Percentiles rank a stretch among this genome's conserved stretches.
These are phyloP conservation scores for Lapara coniferarum DNA, from an alignment of 2,888 invertebrate species.

Conservation along the genomic window DNA sequence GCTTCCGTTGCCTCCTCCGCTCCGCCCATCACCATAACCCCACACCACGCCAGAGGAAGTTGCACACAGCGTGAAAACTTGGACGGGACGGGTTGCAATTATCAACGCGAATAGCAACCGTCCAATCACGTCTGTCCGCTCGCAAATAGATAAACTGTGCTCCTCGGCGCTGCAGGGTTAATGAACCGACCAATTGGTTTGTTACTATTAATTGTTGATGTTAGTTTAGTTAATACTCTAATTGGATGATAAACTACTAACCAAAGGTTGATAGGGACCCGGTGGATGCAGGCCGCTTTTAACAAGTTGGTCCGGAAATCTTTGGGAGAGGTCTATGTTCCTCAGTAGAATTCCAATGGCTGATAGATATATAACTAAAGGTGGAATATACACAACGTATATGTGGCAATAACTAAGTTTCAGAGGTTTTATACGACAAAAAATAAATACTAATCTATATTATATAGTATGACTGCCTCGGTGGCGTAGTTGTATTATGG, in stretches of 20 bases:
- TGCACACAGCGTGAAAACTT: constrained; percentile 28
- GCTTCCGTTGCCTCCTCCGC: neutral
- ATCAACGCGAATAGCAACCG: constrained; percentile 25
- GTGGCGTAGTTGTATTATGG: too few species aligned
- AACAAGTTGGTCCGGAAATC: neutral
- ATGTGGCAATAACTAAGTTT: too few species aligned
- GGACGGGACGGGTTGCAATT: constrained; percentile 28
- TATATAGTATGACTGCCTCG: too few species aligned
- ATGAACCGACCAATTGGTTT: constrained; percentile 14
- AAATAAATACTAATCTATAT: too few species aligned
- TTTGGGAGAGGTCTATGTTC: neutral
- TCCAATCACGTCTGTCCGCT: constrained; percentile 23
- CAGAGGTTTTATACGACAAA: too few species aligned
- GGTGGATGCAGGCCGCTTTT: too few species aligned
- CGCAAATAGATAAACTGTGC: constrained; percentile 14
- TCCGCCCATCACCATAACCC: neutral
- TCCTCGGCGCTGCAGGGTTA: neutral
- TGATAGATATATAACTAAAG: neutral
- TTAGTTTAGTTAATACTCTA: neutral
- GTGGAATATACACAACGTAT: neutral
- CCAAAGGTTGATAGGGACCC: neutral
- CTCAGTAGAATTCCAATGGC: neutral
- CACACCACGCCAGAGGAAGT: constrained; percentile 1
- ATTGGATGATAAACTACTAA: neutral
- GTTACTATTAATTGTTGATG: constrained; percentile 1